A percentile compares a stretch with the other conserved stretches of the same genome.
These are phyloP conservation scores for Sebastes hopkinsi DNA, from an alignment of 2,797 vertebrate genomes.

Conservation along the genomic window DNA sequence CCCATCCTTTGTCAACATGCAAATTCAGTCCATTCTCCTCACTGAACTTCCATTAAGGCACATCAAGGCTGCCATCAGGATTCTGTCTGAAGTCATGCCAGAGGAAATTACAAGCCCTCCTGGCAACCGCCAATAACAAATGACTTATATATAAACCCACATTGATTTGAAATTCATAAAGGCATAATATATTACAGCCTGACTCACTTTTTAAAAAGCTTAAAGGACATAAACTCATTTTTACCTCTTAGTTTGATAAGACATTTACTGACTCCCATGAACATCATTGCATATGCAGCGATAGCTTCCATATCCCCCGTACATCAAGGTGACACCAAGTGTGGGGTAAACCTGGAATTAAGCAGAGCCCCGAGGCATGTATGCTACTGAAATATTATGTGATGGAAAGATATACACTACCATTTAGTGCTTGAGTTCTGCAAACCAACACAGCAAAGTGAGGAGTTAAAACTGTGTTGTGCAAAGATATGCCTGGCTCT, in stretches of 20 bases:
- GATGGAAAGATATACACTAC: not conserved
- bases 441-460: constrained; percentile 3
- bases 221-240: constrained; percentile 53
- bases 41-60: constrained; percentile 58
- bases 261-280: constrained; percentile 43
- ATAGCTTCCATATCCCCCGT: constrained; percentile 6
- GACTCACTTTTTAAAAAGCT: constrained; percentile 41
- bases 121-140: constrained; percentile 61
- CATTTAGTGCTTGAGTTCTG: not conserved
- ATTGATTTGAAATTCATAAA: constrained; percentile 70
- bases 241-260: constrained; percentile 37
- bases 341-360: constrained; percentile 24
- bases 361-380: constrained; percentile 17
- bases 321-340: constrained; percentile 14
- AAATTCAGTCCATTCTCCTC: constrained; percentile 54
- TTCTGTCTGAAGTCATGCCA: constrained; percentile 67
- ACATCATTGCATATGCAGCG: constrained; percentile 16
- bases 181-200: constrained; percentile 54
- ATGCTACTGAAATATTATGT: not conserved
- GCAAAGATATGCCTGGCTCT: constrained; percentile 8
- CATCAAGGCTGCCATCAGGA: constrained; percentile 58
- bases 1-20: constrained; percentile 61
- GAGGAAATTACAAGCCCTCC: constrained; percentile 63
- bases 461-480: not conserved
- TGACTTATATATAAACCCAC: constrained; percentile 65